These are phyloP conservation scores for Acrocephalus kingi DNA, from an alignment of 2,113 vertebrate genomes.

Conservation along the genomic window DNA sequence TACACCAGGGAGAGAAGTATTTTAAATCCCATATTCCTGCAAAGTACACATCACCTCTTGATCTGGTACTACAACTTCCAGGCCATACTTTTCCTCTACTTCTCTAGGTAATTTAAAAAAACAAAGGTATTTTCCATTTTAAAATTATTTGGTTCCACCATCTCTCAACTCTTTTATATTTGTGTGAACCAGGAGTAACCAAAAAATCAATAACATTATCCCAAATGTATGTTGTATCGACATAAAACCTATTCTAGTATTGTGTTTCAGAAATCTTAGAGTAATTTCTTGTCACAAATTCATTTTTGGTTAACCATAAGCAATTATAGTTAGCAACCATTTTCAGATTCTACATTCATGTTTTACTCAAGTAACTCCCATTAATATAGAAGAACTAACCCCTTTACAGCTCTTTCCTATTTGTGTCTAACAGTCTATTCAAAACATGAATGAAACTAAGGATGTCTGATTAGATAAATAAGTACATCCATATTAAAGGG, in stretches of 20 bases:
- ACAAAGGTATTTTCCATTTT: not conserved
- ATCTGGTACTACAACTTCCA: not conserved
- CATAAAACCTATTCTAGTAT: not conserved
- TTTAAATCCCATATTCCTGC: not conserved
- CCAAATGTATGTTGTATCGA: not conserved
- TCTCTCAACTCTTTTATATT: not conserved
- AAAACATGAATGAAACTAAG: conserved; percentile 9
- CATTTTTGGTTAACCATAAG: not conserved
- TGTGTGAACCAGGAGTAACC: not conserved
- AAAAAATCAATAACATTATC: not conserved
- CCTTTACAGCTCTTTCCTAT: not conserved
- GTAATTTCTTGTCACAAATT: not conserved
- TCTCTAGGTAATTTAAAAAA: not conserved
- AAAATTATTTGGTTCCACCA: not conserved
- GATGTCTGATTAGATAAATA: not conserved
- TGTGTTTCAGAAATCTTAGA: not conserved
- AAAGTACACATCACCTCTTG: not conserved
- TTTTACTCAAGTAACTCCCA: not conserved
- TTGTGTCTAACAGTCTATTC: conserved; percentile 2
- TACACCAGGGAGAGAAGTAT: not conserved
- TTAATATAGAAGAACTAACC: not conserved
- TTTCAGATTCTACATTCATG: not conserved
- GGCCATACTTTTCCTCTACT: not conserved
- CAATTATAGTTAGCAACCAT: not conserved
- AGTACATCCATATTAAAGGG: not conserved